phyloP scores from a whole-genome alignment of 2,113 vertebrate species.

The Dascyllus trimaculatus region DNA sequence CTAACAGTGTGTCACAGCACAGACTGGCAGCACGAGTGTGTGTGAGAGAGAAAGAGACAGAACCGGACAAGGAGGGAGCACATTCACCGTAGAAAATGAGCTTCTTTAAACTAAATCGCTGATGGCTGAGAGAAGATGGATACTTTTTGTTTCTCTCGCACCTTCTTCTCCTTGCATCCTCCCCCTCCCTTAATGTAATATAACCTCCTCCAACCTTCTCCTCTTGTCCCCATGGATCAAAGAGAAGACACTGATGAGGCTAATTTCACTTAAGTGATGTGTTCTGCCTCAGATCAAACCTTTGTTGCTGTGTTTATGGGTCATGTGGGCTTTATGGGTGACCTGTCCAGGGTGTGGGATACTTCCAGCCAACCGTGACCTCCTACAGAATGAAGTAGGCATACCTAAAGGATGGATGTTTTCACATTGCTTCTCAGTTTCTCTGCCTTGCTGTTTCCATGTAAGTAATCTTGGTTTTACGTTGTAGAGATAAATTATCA shows the following conservation, averaged over 20 bases:
- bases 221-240: background rate
- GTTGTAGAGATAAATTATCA: slow-evolving; percentile 8
- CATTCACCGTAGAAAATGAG: background rate
- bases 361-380: no score
- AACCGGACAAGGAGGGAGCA: background rate
- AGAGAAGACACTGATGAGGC: background rate
- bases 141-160: background rate
- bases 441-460: background rate
- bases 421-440: background rate
- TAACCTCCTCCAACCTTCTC: slow-evolving; percentile 10
- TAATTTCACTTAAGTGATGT: background rate
- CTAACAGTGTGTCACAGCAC: slow-evolving; percentile 19
- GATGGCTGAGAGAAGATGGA: background rate
- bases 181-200: background rate
- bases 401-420: no score
- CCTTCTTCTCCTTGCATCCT: background rate
- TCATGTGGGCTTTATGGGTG: background rate
- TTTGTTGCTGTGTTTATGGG: background rate
- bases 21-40: slow-evolving; percentile 8
- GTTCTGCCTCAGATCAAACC: no score
- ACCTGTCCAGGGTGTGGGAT: no score
- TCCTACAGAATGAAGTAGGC: no score
- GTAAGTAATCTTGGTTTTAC: background rate
- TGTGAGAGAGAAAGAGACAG: background rate
- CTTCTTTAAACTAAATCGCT: background rate